Evolutionary conservation across 1,140 invertebrate genomes (phyloP).

Genomic region (Globodera rostochiensis): DNA sequence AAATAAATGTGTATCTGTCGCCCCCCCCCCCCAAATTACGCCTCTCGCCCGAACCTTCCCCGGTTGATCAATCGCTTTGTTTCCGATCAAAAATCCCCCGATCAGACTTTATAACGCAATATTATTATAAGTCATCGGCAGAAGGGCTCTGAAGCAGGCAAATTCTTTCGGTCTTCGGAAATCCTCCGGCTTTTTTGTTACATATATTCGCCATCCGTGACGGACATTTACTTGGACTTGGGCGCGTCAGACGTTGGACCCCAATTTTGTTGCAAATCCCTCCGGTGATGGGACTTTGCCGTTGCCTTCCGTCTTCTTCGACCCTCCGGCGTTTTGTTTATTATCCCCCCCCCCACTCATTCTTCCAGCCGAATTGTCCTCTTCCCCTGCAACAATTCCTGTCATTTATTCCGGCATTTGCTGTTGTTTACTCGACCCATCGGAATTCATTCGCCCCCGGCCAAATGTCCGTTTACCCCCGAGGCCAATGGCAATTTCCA

Average conservation of each 20-base stretch:
- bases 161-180: no score
- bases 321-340: neutral
- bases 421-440: conserved; percentile 5
- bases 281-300: neutral
- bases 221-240: no score
- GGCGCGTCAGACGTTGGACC: no score
- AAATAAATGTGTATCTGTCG: neutral
- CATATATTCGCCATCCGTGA: no score
- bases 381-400: neutral
- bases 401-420: neutral
- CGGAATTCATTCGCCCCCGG: neutral
- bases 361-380: neutral
- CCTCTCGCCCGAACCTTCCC: neutral
- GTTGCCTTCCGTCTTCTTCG: neutral
- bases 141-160: no score
- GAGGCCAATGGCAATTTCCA: conserved; percentile 3
- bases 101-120: neutral
- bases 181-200: no score
- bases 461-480: neutral
- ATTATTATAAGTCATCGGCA: no score
- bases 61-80: neutral
- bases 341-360: neutral
- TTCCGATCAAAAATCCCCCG: no score
- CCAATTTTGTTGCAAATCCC: neutral
- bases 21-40: neutral